Percentiles rank a stretch among this genome's conserved stretches.
Evolutionary conservation across 2,888 invertebrate genomes (phyloP).

Genomic region (Drosophila ezoana): DNA sequence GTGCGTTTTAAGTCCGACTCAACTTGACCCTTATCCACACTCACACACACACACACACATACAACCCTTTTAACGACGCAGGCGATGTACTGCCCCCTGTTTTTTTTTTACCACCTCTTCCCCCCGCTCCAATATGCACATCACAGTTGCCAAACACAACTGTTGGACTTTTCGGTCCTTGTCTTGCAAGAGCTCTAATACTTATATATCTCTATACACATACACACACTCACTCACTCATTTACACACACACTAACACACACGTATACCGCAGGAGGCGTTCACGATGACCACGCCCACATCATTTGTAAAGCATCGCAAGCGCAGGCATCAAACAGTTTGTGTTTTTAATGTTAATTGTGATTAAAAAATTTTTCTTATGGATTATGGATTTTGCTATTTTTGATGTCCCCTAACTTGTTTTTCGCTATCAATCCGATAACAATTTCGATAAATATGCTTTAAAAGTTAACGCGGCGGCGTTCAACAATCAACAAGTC

Average conservation of each 20-base stretch:
- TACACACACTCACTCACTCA: conserved; percentile 11
- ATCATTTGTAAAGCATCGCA: conserved; percentile 32
- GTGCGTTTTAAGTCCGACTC: conserved; percentile 21
- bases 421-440: background rate
- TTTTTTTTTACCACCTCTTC: background rate
- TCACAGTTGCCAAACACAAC: conserved; percentile 78
- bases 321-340: conserved; percentile 33
- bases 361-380: conserved; percentile 18
- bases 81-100: conserved; percentile 76
- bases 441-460: conserved; percentile 28
- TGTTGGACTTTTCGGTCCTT: conserved; percentile 86
- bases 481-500: conserved; percentile 50
- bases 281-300: conserved; percentile 38
- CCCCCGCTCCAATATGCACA: conserved; percentile 54
- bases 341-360: conserved; percentile 48
- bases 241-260: conserved; percentile 5
- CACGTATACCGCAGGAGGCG: conserved; percentile 25
- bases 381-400: conserved; percentile 7
- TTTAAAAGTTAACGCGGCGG: conserved; percentile 29
- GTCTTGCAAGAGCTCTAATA: conserved; percentile 67
- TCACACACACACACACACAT: background rate
- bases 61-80: conserved; percentile 57
- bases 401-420: conserved; percentile 8
- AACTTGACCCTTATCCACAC: conserved; percentile 47
- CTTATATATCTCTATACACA: conserved; percentile 31